These are phyloP conservation scores for Zophobas atratus DNA, from an alignment of 1,140 invertebrate species.

Conservation along the genomic window DNA sequence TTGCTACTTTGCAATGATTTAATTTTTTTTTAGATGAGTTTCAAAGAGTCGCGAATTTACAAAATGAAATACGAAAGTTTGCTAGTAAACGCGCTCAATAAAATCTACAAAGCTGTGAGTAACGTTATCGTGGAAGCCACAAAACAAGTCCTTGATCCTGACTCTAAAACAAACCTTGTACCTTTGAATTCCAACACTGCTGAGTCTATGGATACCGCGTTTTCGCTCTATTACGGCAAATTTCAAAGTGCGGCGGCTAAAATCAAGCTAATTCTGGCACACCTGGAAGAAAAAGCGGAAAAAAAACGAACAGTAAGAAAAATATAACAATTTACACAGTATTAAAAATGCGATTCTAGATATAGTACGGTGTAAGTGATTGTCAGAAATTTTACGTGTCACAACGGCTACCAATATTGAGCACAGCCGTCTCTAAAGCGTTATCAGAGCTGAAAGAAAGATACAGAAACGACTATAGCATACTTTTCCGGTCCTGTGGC, in stretches of 20 bases:
- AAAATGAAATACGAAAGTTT: slow-evolving; percentile 86
- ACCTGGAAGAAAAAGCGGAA: slow-evolving; percentile 84
- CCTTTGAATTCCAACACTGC: slow-evolving; percentile 64
- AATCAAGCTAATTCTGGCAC: slow-evolving; percentile 84
- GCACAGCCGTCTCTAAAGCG: slow-evolving; percentile 83
- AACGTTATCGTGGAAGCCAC: slow-evolving; percentile 75
- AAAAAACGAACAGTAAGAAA: slow-evolving; percentile 79
- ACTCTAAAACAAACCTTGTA: slow-evolving; percentile 68
- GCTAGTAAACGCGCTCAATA: slow-evolving; percentile 80
- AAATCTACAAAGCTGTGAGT: slow-evolving; percentile 63
- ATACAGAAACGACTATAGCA: slow-evolving; percentile 89
- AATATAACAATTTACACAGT: slow-evolving; percentile 1
- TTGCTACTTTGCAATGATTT: slow-evolving; percentile 12
- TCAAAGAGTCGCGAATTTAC: slow-evolving; percentile 86
- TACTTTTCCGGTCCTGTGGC: slow-evolving; percentile 89
- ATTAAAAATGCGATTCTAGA: slow-evolving; percentile 65
- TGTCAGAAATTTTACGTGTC: slow-evolving; percentile 90
- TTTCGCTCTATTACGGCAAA: slow-evolving; percentile 94
- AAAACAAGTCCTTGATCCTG: slow-evolving; percentile 74
- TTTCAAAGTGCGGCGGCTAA: slow-evolving; percentile 91
- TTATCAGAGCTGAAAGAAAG: slow-evolving; percentile 79
- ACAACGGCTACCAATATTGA: slow-evolving; percentile 82
- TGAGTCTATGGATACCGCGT: slow-evolving; percentile 79
- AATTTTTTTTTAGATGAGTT: slow-evolving; percentile 72
- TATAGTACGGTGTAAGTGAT: slow-evolving; percentile 86